Conservation (phyloP, 1,140 invertebrate species). For the Drosophila paulistorum region DNA sequence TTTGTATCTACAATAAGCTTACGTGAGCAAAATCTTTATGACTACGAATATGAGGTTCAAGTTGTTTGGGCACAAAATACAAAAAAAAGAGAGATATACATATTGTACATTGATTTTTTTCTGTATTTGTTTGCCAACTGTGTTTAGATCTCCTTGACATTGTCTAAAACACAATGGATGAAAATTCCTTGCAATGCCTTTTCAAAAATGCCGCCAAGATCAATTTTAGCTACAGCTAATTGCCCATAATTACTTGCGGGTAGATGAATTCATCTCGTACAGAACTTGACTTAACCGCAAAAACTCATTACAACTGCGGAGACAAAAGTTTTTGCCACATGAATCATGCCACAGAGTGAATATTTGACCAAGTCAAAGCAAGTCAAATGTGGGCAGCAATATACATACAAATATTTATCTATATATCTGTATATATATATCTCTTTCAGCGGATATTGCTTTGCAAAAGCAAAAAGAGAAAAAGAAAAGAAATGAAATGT, state of each 20-base stretch:
- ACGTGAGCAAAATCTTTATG: conserved; percentile 55
- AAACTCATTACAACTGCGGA: conserved; percentile 73
- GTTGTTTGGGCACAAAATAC: conserved; percentile 24
- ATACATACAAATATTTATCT: not conserved
- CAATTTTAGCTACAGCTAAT: conserved; percentile 30
- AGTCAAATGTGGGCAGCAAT: conserved; percentile 24
- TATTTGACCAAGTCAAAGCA: conserved; percentile 26
- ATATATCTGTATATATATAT: conserved; percentile 16
- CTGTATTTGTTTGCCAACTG: conserved; percentile 2
- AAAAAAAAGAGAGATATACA: conserved; percentile 6
- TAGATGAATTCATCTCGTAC: conserved; percentile 40
- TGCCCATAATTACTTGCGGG: conserved; percentile 27
- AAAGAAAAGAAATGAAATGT: conserved; percentile 17
- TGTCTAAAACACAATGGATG: conserved; percentile 13
- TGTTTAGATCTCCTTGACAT: conserved; percentile 40
- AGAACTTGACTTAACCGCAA: conserved; percentile 56
- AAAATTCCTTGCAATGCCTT: conserved; percentile 31
- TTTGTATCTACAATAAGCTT: conserved; percentile 43
- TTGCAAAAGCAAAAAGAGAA: conserved; percentile 37
- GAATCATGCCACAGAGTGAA: conserved; percentile 51
- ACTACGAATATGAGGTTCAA: conserved; percentile 29
- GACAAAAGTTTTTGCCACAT: conserved; percentile 67
- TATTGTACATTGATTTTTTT: conserved; percentile 30
- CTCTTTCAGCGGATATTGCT: conserved; percentile 44
- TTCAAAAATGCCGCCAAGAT: conserved; percentile 42